Base-by-base conservation (phyloP, 2,113 vertebrate genomes). In the Pardalotus punctatus region DNA sequence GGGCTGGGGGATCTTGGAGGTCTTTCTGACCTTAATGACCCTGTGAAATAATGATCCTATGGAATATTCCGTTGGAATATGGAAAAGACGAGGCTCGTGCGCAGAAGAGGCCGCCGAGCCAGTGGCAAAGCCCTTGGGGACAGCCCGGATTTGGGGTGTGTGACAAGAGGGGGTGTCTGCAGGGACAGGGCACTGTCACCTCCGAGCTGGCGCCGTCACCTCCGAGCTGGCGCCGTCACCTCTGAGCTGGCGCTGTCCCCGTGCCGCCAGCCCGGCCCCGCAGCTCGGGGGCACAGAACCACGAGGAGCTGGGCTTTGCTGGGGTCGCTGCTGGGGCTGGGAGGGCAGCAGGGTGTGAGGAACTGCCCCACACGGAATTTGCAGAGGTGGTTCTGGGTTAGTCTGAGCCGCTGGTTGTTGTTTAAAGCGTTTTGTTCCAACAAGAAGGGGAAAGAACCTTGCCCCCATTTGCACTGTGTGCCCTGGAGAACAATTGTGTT, bases 41-140 rank as follows among this genome's bases (percentile, higher is more conserved):
- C 64, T 24, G 0, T 47, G 22, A 47, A 47, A 47, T 9, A 1
- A 2, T 25, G 61, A 35, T 11, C 29, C 35, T 3, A 0, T 21
- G n/a, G 9, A 53, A 25, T 2, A 14, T 5, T 31, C n/a, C n/a
- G 1, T 3, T 67, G 17, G n/a, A n/a, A n/a, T n/a, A n/a, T 14
- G 90, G 11, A 4, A 21, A 10, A 16, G 66, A 19, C 19, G 53
- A 31, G 29, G 27, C n/a, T 70, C 3, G 0, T 21, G 43, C 33
- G 5, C 51, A 12, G 45, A 6, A 6, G 71, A 61, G 73, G 38
- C 35, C 67, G 11, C 83, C 25, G 2, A 21, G 60, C 0, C 29
- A 10, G 45, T 17, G 69, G 9, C 28, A 60, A 5, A 57, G 57
- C 58, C n/a, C 51, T 38, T 28, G 5, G 16, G 92, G 42, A 18